A percentile compares a stretch with the other conserved stretches of the same genome.
These are phyloP conservation scores for Sinocyclocheilus maitianheensis DNA, from an alignment of 2,113 vertebrate species.

Conservation along the genomic window DNA sequence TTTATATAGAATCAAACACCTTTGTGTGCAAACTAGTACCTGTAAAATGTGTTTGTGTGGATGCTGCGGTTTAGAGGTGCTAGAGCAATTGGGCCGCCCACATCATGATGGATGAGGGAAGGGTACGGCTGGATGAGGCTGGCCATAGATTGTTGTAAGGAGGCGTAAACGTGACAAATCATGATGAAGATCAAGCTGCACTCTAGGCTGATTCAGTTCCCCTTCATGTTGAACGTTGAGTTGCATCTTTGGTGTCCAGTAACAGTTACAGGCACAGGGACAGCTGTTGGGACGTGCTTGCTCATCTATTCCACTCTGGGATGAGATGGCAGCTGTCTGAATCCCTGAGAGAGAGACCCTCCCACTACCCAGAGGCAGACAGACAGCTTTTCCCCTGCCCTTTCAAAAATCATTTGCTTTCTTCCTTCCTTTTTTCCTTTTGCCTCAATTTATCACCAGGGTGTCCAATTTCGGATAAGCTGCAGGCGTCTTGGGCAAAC, in stretches of 20 bases:
- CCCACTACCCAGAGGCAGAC: constrained; percentile 36
- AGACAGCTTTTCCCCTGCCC: constrained; percentile 62
- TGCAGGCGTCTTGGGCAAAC: constrained; percentile 56
- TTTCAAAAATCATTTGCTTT: constrained; percentile 71
- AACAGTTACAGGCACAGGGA: not conserved
- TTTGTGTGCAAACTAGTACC: constrained; percentile 13
- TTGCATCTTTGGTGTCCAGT: constrained; percentile 15
- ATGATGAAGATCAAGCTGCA: constrained; percentile 33
- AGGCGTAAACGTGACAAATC: constrained; percentile 13
- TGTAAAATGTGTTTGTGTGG: constrained; percentile 15
- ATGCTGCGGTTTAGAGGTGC: not conserved
- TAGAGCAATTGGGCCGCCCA: constrained; percentile 1
- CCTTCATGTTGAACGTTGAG: not conserved
- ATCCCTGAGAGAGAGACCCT: not conserved
- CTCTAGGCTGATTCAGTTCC: constrained; percentile 6
- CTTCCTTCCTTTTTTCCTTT: constrained; percentile 27
- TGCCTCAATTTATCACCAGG: constrained; percentile 75
- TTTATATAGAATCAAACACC: not conserved
- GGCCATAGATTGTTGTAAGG: not conserved
- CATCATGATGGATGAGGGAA: constrained; percentile 37
- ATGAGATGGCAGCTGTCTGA: constrained; percentile 2
- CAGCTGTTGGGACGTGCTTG: not conserved
- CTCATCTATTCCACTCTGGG: not conserved
- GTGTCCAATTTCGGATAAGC: constrained; percentile 77
- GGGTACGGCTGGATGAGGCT: not conserved